A percentile compares a stretch with the other conserved stretches of the same genome.
Evolutionary conservation across 2,113 vertebrate genomes (phyloP).

Genomic region (Podilymbus podiceps): DNA sequence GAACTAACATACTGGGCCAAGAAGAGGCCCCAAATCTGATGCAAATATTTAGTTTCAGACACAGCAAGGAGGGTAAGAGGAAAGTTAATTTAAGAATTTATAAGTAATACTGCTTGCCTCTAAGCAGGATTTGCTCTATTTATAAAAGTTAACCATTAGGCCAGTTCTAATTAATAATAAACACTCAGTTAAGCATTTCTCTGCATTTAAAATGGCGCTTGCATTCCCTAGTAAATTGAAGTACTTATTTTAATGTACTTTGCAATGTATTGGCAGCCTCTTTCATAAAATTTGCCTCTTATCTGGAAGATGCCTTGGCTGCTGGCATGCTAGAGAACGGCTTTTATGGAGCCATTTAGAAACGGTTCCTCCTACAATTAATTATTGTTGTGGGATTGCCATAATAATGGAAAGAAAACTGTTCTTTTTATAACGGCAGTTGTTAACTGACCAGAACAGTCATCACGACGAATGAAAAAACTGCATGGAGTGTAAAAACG

Average conservation of each 20-base stretch:
- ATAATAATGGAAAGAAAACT: neutral
- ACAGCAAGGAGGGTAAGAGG: neutral
- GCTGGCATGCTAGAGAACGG: neutral
- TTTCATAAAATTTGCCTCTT: neutral
- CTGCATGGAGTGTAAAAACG: neutral
- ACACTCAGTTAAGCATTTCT: slow-evolving; percentile 13
- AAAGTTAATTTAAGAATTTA: neutral
- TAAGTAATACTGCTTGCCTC: neutral
- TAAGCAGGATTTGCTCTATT: neutral
- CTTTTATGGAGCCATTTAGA: neutral
- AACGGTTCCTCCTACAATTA: neutral
- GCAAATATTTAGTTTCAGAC: slow-evolving; percentile 37
- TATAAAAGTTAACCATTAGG: slow-evolving; percentile 42
- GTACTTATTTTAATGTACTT: neutral
- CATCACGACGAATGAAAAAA: neutral
- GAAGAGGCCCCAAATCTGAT: neutral
- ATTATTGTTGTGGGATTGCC: neutral
- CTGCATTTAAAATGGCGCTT: neutral
- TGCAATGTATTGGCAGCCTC: neutral
- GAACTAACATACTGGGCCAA: neutral
- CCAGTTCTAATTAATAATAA: slow-evolving; percentile 32
- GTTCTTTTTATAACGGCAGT: neutral
- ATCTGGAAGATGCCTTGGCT: neutral
- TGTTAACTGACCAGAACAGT: neutral
- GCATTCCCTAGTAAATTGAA: neutral